Base-by-base conservation (phyloP, 1,140 invertebrate species). In the Scylla paramamosain region DNA sequence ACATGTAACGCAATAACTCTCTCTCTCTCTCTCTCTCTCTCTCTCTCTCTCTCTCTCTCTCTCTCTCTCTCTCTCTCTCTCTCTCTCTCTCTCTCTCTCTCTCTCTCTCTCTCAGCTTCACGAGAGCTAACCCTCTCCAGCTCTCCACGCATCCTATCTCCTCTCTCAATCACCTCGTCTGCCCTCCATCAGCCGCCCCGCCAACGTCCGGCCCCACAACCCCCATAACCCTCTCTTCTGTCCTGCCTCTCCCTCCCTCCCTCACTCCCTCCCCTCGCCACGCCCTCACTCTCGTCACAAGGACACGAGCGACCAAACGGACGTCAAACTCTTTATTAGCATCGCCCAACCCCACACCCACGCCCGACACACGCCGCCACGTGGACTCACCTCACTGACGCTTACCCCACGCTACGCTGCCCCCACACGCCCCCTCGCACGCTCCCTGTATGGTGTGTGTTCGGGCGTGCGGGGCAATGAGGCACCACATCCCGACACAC, bases 281-380 rank as follows among this genome's bases (percentile, higher is more conserved):
- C 32, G 7, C 32, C 12, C 10, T 31, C 87, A 46, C 88, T 6
- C 14, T 4, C 89, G 39, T 28, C 31, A 59, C 88, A 28, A 91
- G 46, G 48, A 39, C 89, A 59, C 59, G 28, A 48, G 46, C 48
- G 48, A 91, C 46, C 89, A 91, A 91, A 91, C 48, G 31, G 84
- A 46, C 28, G 25, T 87, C 84, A 31, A 31, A 46, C 84, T 29
- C 48, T 31, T 32, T 29, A 91, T 91, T 91, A 52, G 14, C 46
- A 16, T 10, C 48, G 39, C 31, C 31, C 39, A 10, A 6, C n/a
- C 45, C 45, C 12, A 90, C 88, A n/a, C 39, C 45, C 46, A n/a
- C 89, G 52, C 90, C 31, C 90, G n/a, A 3, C 52, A 77, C 90
- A 91, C 89, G 89, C 89, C n/a, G 20, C 29, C 52, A 91, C 14